A percentile compares a stretch with the other conserved stretches of the same genome.
These are phyloP conservation scores for Vombatus ursinus DNA, from an alignment of 2,113 vertebrate species.

Conservation along the genomic window DNA sequence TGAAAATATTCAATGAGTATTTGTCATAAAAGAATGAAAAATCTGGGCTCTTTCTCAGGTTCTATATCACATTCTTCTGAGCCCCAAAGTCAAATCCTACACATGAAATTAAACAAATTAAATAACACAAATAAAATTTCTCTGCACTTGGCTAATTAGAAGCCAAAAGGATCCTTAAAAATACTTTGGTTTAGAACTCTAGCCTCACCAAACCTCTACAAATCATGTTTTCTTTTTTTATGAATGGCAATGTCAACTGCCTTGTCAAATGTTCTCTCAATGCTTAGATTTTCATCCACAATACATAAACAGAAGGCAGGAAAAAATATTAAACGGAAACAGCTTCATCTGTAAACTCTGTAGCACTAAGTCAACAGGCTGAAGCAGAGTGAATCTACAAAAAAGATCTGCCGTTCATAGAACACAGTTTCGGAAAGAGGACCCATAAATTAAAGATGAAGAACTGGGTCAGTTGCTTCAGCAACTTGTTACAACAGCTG, in stretches of 20 bases:
- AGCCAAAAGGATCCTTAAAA: constrained; percentile 40
- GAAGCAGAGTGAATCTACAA: not conserved
- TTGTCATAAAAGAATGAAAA: not conserved
- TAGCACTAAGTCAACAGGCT: constrained; percentile 31
- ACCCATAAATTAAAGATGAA: constrained; percentile 31
- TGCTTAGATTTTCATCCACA: constrained; percentile 33
- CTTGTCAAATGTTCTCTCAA: constrained; percentile 31
- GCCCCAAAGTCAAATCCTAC: constrained; percentile 29
- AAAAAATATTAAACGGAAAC: constrained; percentile 25
- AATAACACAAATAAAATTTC: constrained; percentile 22
- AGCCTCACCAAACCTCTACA: not conserved
- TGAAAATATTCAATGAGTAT: not conserved
- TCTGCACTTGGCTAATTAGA: constrained; percentile 44
- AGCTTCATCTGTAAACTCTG: constrained; percentile 21
- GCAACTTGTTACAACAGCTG: constrained; percentile 47
- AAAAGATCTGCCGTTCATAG: constrained; percentile 21
- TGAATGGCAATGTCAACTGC: constrained; percentile 48
- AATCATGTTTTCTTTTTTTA: constrained; percentile 52
- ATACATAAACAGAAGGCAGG: constrained; percentile 7
- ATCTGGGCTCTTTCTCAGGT: not conserved
- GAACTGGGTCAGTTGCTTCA: constrained; percentile 40
- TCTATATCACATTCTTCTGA: not conserved
- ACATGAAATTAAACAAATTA: constrained; percentile 54
- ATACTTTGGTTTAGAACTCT: constrained; percentile 2
- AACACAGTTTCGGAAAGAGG: constrained; percentile 20